Base-by-base conservation (phyloP, 2,113 vertebrate species). In the Coreoperca whiteheadi region DNA sequence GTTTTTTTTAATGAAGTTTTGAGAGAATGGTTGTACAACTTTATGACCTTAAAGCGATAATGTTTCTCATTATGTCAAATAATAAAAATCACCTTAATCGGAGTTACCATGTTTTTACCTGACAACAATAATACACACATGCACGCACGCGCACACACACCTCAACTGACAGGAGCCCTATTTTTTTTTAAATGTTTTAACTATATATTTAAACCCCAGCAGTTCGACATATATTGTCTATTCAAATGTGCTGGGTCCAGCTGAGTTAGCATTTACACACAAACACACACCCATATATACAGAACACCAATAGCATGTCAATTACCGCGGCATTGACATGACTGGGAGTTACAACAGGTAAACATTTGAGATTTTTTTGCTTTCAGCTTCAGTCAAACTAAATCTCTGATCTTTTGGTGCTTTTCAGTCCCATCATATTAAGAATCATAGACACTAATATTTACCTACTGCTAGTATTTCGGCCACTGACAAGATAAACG, bases 301-400 rank as follows among this genome's bases (percentile, higher is more conserved):
- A 4, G 6, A 4, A 83, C 71, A 77, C 50, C n/a, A n/a, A 53
- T 21, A 51, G 23, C 71, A 82, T 72, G 72, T 69, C 82, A 80
- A 25, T 69, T 0, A 41, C 74, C n/a, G 39, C 2, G 14, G 43
- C 28, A 64, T 28, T 48, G 30, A 12, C 51, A 70, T 20, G 69
- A 64, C 60, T 20, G 15, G 46, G 43, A 69, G 25, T 48, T 15
- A 74, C 75, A 57, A 84, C 82, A 68, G 43, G 25, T 48, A 80
- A 73, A 86, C 54, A 54, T 21, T 25, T 21, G 30, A 46, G n/a
- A 7, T 37, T 51, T 50, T 75, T 64, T 75, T 64, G 57, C 23
- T 76, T 84, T 87, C 74, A 72, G 75, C 51, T 83, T 83, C 74
- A 77, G 74, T 79, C 84, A 77, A 85, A 83, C 74, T 41, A 41